phyloP scores from a whole-genome alignment of 1,140 invertebrate genomes.

The Armadillidium nasatum region DNA sequence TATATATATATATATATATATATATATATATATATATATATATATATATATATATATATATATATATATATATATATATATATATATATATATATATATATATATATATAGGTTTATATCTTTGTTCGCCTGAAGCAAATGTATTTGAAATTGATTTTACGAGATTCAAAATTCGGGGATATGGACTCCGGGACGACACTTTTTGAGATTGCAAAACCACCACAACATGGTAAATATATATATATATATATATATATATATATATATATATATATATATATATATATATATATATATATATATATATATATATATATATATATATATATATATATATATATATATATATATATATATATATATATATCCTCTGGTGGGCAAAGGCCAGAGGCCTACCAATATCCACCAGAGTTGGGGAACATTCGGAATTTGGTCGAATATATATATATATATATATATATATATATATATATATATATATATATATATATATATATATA shows the following conservation, averaged over 20 bases:
- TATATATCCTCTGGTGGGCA: too few species aligned
- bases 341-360: slow-evolving; percentile 20
- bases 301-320: slow-evolving; percentile 20
- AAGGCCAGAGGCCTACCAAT: too few species aligned
- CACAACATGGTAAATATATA: slow-evolving; percentile 47
- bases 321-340: slow-evolving; percentile 18
- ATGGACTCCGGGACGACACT: slow-evolving; percentile 85
- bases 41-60: too few species aligned
- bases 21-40: too few species aligned
- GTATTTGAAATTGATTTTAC: slow-evolving; percentile 98
- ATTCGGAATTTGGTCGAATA: too few species aligned
- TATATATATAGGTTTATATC: neutral
- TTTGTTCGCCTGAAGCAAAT: slow-evolving; percentile 58
- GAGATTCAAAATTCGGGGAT: slow-evolving; percentile 90
- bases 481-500: too few species aligned
- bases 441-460: too few species aligned
- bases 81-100: too few species aligned
- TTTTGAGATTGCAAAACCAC: slow-evolving; percentile 95
- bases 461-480: too few species aligned
- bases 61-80: too few species aligned
- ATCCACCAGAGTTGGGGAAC: too few species aligned
- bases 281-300: neutral
- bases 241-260: neutral
- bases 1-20: too few species aligned
- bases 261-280: neutral